Evolutionary conservation across 2,113 vertebrate species (phyloP).

Genomic region (Narcine bancroftii): DNA sequence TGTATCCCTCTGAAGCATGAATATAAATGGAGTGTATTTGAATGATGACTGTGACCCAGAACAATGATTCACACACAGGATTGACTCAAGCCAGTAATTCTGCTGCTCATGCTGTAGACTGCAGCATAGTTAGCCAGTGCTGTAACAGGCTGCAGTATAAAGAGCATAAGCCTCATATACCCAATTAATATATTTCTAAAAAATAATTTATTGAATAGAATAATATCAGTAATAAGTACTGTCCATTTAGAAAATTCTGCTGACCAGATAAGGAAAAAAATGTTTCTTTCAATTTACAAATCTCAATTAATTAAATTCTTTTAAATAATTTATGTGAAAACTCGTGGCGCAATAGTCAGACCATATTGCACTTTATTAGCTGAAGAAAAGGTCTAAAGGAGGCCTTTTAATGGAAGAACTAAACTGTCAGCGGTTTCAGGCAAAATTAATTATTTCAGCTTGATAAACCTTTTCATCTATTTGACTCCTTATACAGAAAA

Average conservation of each 20-base stretch:
- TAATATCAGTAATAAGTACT: conserved; percentile 62
- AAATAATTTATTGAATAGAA: background rate
- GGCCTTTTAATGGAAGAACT: conserved; percentile 76
- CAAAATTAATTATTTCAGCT: conserved; percentile 99
- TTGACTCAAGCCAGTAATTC: conserved; percentile 1
- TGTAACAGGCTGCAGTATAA: background rate
- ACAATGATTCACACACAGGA: conserved; percentile 20
- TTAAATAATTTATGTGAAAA: conserved; percentile 72
- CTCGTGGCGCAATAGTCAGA: conserved; percentile 11
- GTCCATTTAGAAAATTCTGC: conserved; percentile 79
- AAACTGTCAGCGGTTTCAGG: conserved; percentile 96
- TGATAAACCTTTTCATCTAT: conserved; percentile 99
- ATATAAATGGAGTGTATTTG: conserved; percentile 28
- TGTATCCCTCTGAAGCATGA: background rate
- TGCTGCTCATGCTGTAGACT: background rate
- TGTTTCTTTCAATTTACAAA: conserved; percentile 64
- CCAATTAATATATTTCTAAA: background rate
- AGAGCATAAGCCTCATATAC: background rate
- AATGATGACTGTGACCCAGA: background rate
- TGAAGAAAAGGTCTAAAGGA: conserved; percentile 56
- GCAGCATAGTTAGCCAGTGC: background rate
- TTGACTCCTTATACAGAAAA: conserved; percentile 97
- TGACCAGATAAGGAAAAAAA: conserved; percentile 77
- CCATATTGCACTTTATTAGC: conserved; percentile 59
- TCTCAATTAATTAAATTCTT: conserved; percentile 96